Conservation (phyloP, 2,888 invertebrate genomes). For the Brassicogethes aeneus region DNA sequence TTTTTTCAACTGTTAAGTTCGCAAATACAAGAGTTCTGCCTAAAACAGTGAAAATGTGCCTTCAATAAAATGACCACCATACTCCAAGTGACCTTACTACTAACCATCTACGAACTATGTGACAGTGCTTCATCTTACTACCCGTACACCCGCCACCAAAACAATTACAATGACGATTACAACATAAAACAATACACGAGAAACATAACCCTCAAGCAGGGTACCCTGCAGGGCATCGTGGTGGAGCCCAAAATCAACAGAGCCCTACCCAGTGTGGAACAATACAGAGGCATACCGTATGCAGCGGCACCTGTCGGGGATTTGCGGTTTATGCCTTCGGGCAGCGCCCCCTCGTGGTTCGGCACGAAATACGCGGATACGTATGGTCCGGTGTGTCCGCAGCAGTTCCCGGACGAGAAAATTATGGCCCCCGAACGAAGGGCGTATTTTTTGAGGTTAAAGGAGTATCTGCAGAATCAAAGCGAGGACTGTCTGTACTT, state of each 20-base stretch:
- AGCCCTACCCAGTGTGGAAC: constrained; percentile 58
- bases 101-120: no score
- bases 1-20: no score
- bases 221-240: constrained; percentile 57
- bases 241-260: constrained; percentile 55
- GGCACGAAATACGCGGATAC: constrained; percentile 58
- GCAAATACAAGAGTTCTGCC: no score
- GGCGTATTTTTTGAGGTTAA: constrained; percentile 61
- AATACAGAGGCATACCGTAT: constrained; percentile 72
- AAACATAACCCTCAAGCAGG: constrained; percentile 50
- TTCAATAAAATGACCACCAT: no score
- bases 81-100: no score
- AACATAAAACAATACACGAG: constrained; percentile 21
- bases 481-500: constrained; percentile 86
- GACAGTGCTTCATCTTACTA: no score
- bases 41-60: no score
- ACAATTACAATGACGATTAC: neutral
- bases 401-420: constrained; percentile 61
- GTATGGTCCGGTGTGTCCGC: constrained; percentile 80
- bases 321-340: constrained; percentile 49
- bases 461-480: constrained; percentile 59
- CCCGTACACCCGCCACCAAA: no score
- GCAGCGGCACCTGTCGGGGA: constrained; percentile 69
- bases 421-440: constrained; percentile 58
- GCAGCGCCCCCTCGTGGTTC: constrained; percentile 74